A percentile compares a stretch with the other conserved stretches of the same genome.
These are phyloP conservation scores for Cerastis rubricosa DNA, from an alignment of 2,888 invertebrate species.

Conservation along the genomic window DNA sequence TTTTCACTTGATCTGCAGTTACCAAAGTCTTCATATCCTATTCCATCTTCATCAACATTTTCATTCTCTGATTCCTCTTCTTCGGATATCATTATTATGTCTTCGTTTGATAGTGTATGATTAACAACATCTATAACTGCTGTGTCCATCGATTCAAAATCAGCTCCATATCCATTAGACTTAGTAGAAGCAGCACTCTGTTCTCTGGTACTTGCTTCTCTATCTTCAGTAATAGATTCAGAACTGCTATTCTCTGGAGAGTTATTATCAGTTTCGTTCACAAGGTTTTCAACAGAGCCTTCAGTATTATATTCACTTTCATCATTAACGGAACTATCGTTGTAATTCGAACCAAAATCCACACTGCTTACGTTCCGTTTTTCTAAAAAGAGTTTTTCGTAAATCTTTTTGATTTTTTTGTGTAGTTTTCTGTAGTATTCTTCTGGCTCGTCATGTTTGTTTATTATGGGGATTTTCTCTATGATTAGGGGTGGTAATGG, in stretches of 20 bases:
- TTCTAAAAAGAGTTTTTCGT: conserved; percentile 69
- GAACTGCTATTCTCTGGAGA: not conserved
- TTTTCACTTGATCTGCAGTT: not conserved
- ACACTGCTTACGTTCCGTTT: conserved; percentile 33
- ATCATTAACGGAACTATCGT: not conserved
- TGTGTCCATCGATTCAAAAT: conserved; percentile 39
- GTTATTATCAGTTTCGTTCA: not conserved
- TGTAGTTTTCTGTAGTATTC: conserved; percentile 69
- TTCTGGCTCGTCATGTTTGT: conserved; percentile 70
- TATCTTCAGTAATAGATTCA: conserved; percentile 2
- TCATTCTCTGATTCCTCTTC: not conserved
- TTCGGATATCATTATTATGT: not conserved
- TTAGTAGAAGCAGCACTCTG: conserved; percentile 4
- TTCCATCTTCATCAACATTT: not conserved
- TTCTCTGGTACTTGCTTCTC: not conserved
- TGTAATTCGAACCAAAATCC: conserved; percentile 23
- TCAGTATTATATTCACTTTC: not conserved
- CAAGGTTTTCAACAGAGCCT: not conserved
- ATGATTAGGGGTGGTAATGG: conserved; percentile 73
- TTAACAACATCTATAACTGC: conserved; percentile 29
- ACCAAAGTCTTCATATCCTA: not conserved
- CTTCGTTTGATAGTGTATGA: conserved; percentile 16
- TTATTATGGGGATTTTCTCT: conserved; percentile 61
- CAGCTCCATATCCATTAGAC: conserved; percentile 48
- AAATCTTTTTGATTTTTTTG: conserved; percentile 64